Percentiles rank a stretch among this genome's conserved stretches.
Conservation (phyloP, 1,140 invertebrate species). For the Meloidogyne exigua region DNA sequence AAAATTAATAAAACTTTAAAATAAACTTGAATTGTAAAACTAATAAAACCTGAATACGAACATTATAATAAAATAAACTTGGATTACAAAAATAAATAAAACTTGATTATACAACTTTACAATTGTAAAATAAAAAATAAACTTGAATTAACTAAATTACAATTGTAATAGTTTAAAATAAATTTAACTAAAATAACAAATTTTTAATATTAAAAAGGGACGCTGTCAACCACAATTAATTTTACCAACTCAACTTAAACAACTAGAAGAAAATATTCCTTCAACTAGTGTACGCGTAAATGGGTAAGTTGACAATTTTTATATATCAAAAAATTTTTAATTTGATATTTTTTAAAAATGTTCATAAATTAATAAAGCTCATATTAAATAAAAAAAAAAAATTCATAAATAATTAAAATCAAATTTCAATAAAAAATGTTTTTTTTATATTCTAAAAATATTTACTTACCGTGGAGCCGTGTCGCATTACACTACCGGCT, state of each 20-base stretch:
- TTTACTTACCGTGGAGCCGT: background rate
- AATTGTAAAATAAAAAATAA: background rate
- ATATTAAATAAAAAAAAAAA: background rate
- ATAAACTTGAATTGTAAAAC: too few relatives aligned
- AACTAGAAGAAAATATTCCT: background rate
- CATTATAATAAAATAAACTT: background rate
- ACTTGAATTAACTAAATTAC: background rate
- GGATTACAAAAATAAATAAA: background rate
- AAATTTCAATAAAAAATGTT: too few relatives aligned
- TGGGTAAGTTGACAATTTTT: background rate
- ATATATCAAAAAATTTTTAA: too few relatives aligned
- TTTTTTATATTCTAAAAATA: background rate
- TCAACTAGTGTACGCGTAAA: background rate
- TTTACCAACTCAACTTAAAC: background rate
- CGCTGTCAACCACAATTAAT: background rate
- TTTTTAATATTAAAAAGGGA: background rate
- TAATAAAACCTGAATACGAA: background rate
- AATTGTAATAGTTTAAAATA: background rate
- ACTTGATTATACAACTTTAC: too few relatives aligned
- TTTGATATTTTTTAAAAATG: background rate
- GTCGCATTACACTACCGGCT: background rate
- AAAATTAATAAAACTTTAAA: background rate
- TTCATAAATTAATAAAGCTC: constrained; percentile 1
- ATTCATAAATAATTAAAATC: background rate
- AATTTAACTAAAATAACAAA: background rate